A percentile compares a stretch with the other conserved stretches of the same genome.
These are phyloP conservation scores for Elephantulus edwardii DNA, from an alignment of 2,113 vertebrate genomes.

Conservation along the genomic window DNA sequence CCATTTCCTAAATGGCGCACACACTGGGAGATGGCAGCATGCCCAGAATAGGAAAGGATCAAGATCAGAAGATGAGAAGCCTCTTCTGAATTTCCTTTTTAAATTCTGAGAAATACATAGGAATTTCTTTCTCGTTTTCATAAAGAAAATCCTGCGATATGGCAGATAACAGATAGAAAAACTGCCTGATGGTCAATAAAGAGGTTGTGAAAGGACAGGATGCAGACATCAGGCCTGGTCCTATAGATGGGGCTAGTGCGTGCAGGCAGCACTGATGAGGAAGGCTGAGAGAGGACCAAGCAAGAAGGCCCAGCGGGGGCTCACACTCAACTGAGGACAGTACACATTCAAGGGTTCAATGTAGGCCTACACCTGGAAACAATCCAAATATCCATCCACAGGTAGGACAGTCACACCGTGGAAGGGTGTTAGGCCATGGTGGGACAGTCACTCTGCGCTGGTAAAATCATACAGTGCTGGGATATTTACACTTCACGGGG, in stretches of 20 bases:
- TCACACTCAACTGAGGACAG: neutral
- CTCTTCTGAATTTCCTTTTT: neutral
- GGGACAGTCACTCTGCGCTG: neutral
- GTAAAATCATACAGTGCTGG: too few species aligned
- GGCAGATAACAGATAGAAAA: neutral
- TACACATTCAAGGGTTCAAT: too few species aligned
- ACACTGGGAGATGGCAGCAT: too few species aligned
- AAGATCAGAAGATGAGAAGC: neutral
- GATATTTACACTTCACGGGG: neutral
- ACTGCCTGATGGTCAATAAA: fast-evolving
- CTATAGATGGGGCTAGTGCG: fast-evolving
- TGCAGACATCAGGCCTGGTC: neutral
- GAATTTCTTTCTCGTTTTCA: neutral
- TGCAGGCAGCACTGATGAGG: neutral
- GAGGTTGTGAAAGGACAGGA: neutral
- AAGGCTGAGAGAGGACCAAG: neutral
- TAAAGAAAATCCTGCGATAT: neutral
- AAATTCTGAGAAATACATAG: neutral
- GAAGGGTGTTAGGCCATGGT: neutral
- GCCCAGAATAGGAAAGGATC: too few species aligned
- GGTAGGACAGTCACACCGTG: too few species aligned
- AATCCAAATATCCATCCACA: neutral
- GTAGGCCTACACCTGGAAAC: fast-evolving
- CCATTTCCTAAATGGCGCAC: fast-evolving
- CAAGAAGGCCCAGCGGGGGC: neutral